A percentile compares a stretch with the other conserved stretches of the same genome.
phyloP scores from a whole-genome alignment of 2,888 invertebrate genomes.

The Eremobia ochroleuca region DNA sequence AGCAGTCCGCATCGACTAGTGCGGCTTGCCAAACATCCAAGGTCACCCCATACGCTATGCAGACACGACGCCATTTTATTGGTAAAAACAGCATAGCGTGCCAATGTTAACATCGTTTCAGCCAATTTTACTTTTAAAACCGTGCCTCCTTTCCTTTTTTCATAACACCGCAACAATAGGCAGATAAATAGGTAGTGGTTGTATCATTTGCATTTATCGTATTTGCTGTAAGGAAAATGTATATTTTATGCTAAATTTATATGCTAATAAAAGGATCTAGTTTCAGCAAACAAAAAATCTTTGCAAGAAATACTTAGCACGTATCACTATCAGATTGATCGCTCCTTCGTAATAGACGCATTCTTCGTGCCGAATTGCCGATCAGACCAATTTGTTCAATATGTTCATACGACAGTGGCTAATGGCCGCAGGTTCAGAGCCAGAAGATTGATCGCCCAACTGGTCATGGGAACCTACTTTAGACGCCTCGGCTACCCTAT shows the following conservation, averaged over 20 bases:
- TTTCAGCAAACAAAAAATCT: background rate
- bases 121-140: background rate
- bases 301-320: constrained; percentile 6
- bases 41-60: constrained; percentile 75
- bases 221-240: constrained; percentile 4
- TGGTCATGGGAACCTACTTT: constrained; percentile 18
- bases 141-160: constrained; percentile 9
- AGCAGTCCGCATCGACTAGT: constrained; percentile 72
- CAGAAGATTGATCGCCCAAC: constrained; percentile 58
- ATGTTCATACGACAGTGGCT: constrained; percentile 55
- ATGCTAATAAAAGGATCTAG: background rate
- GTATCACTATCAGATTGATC: constrained; percentile 41
- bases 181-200: constrained; percentile 1
- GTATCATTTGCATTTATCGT: constrained; percentile 22
- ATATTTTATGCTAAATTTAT: too few species aligned
- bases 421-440: constrained; percentile 53
- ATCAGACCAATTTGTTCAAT: constrained; percentile 67
- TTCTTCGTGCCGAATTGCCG: constrained; percentile 44
- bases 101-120: constrained; percentile 28
- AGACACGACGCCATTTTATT: constrained; percentile 64
- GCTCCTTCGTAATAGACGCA: constrained; percentile 7
- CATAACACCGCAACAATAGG: background rate
- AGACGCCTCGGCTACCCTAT: background rate
- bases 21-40: constrained; percentile 76
- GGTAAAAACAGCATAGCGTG: constrained; percentile 31